Conservation (phyloP, 2,113 vertebrate species). For the Gasterosteus aculeatus region DNA sequence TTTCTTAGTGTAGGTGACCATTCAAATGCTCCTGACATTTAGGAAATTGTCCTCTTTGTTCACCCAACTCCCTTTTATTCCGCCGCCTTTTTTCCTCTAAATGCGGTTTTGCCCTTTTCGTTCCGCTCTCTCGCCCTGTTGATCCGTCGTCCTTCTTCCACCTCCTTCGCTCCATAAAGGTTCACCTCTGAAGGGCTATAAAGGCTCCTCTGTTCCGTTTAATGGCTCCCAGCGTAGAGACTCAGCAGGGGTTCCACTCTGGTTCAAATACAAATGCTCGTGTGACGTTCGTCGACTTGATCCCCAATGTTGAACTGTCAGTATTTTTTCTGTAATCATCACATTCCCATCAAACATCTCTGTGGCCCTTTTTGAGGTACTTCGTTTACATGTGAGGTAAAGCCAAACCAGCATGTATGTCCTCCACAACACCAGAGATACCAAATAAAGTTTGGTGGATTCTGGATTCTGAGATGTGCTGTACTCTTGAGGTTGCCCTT, state of each 20-base stretch:
- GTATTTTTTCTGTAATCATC: too few species aligned
- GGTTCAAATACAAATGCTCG: background rate
- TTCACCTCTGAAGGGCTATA: background rate
- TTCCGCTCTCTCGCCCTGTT: constrained; percentile 32
- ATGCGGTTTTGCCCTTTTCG: constrained; percentile 58
- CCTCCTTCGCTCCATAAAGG: constrained; percentile 11
- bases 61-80: constrained; percentile 44
- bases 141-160: constrained; percentile 15
- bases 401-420: too few species aligned
- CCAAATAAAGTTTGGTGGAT: too few species aligned
- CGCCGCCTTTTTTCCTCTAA: too few species aligned
- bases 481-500: too few species aligned
- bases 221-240: background rate
- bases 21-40: constrained; percentile 70
- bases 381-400: too few species aligned
- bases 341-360: background rate
- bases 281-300: background rate
- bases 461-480: too few species aligned
- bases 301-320: too few species aligned
- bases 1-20: constrained; percentile 37
- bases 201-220: background rate
- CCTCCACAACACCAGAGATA: too few species aligned
- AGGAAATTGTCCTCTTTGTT: constrained; percentile 60
- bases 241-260: background rate
- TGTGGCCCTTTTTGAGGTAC: background rate